phyloP scores from a whole-genome alignment of 2,797 vertebrate genomes.

The Balearica regulorum region DNA sequence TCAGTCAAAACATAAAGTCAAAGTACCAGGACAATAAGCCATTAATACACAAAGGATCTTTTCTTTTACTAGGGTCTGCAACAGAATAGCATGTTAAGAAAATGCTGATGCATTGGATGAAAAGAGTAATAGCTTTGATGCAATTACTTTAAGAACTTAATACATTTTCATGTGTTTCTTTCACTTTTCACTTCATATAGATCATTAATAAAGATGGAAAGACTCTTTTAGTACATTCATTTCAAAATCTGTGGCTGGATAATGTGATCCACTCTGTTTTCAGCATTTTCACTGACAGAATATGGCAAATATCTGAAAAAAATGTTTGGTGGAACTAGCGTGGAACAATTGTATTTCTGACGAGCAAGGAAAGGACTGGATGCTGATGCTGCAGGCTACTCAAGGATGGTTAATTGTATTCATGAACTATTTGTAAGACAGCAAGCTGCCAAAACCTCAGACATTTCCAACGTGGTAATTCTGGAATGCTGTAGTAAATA shows the following conservation, averaged over 20 bases:
- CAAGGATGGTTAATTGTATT: conserved; percentile 54
- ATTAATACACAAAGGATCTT: background rate
- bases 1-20: background rate
- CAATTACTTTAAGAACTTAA: background rate
- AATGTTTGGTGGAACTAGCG: background rate
- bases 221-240: background rate
- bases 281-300: background rate
- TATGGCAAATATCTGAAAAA: background rate
- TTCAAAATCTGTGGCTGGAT: background rate
- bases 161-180: background rate
- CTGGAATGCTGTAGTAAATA: conserved; percentile 27
- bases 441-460: conserved; percentile 58
- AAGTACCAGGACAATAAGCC: background rate
- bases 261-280: background rate
- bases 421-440: conserved; percentile 55
- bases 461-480: conserved; percentile 55
- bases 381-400: conserved; percentile 52
- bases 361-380: background rate
- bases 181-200: background rate
- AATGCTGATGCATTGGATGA: background rate
- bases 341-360: conserved; percentile 1
- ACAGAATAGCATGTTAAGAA: background rate
- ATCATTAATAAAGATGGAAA: background rate
- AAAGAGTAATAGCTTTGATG: background rate
- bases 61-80: background rate